Conservation (phyloP, 1,140 invertebrate genomes). For the Drosophila pectinifera region DNA sequence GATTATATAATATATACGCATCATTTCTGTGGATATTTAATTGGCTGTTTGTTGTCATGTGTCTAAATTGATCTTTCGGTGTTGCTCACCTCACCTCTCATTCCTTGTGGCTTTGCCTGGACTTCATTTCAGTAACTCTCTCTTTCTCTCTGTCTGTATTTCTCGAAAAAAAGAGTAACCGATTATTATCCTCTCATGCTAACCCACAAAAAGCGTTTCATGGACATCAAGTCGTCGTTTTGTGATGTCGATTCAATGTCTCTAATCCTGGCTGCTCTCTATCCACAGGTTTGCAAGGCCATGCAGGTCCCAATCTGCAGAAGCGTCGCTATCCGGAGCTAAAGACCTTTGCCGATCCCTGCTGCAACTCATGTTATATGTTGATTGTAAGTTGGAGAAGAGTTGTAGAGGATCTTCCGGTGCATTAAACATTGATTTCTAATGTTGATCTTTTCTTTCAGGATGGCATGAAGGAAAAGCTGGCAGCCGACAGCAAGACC, state of each 20-base stretch:
- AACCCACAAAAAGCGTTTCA: conserved; percentile 65
- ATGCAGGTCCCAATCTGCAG: conserved; percentile 94
- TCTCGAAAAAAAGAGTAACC: conserved; percentile 42
- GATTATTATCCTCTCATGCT: conserved; percentile 56
- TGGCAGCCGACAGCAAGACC: conserved; percentile 90
- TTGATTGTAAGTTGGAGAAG: conserved; percentile 92
- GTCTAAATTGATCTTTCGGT: conserved; percentile 67
- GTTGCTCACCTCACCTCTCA: conserved; percentile 74
- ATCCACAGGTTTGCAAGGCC: conserved; percentile 90
- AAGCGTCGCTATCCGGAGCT: conserved; percentile 96
- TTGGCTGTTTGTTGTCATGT: conserved; percentile 68
- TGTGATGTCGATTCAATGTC: background rate
- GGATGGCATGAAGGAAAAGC: conserved; percentile 93
- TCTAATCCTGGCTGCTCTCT: conserved; percentile 9
- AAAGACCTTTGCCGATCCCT: conserved; percentile 94
- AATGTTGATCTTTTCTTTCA: conserved; percentile 60
- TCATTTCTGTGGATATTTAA: conserved; percentile 64
- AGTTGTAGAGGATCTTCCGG: too few relatives aligned
- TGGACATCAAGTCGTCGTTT: conserved; percentile 48
- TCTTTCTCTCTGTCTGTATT: background rate
- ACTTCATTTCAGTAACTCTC: conserved; percentile 44
- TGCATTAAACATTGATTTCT: background rate
- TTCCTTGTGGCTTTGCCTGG: conserved; percentile 64
- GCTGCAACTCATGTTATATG: conserved; percentile 95
- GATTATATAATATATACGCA: conserved; percentile 23